phyloP scores from a whole-genome alignment of 2,888 invertebrate species.

The Rotaria macrura region DNA sequence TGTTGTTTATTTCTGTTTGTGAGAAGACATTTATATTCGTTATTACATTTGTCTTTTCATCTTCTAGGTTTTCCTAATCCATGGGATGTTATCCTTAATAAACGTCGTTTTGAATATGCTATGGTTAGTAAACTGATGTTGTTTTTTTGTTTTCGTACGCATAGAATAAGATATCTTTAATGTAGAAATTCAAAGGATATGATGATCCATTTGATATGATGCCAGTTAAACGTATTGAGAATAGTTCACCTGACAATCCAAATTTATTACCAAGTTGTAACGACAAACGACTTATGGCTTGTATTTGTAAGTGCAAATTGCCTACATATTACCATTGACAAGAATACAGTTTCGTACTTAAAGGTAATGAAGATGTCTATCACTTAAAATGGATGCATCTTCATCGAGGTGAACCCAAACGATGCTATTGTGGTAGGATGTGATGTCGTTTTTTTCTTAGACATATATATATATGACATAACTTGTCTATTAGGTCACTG shows the following conservation, averaged over 20 bases:
- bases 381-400: constrained; percentile 32
- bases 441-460: too few relatives aligned
- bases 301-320: constrained; percentile 22
- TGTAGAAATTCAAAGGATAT: constrained; percentile 31
- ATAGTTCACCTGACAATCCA: constrained; percentile 24
- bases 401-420: constrained; percentile 31
- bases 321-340: too few relatives aligned
- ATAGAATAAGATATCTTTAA: not conserved
- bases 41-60: too few relatives aligned
- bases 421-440: constrained; percentile 28
- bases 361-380: constrained; percentile 27
- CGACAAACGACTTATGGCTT: constrained; percentile 31
- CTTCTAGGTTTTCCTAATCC: constrained; percentile 29
- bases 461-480: not conserved
- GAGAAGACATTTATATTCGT: not conserved
- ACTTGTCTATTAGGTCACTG: constrained; percentile 24
- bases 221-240: constrained; percentile 29
- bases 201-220: constrained; percentile 33
- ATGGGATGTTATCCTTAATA: constrained; percentile 29
- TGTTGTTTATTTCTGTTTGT: not conserved
- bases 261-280: constrained; percentile 27
- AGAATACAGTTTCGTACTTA: too few relatives aligned
- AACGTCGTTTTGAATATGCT: constrained; percentile 29
- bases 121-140: not conserved
- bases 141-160: too few relatives aligned